A percentile compares a stretch with the other conserved stretches of the same genome.
Evolutionary conservation across 2,888 invertebrate genomes (phyloP).

Genomic region (Corbicula japonica): DNA sequence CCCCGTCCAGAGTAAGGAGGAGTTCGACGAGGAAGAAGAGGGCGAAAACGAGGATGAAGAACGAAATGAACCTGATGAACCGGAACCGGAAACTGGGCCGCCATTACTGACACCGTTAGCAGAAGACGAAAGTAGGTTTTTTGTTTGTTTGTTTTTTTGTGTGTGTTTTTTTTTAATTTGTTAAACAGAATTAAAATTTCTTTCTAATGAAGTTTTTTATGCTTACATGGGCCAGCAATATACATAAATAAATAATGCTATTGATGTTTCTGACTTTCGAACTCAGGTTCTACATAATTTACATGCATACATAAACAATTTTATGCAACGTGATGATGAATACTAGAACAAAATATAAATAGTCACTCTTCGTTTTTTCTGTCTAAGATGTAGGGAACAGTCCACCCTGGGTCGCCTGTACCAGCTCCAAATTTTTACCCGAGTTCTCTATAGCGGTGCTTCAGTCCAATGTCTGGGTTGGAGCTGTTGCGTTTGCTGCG

Average conservation of each 20-base stretch:
- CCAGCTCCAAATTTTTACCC: conserved; percentile 89
- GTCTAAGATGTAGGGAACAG: conserved; percentile 87
- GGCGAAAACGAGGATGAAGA: conserved; percentile 88
- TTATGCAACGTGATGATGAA: too few relatives aligned
- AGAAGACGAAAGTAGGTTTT: conserved; percentile 88
- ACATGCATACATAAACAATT: too few relatives aligned
- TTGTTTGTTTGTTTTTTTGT: conserved; percentile 11
- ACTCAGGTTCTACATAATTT: too few relatives aligned
- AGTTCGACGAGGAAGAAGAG: conserved; percentile 69
- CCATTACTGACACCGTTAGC: conserved; percentile 90
- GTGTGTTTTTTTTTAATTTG: not conserved
- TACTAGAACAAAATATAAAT: too few relatives aligned
- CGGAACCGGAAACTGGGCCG: conserved; percentile 89
- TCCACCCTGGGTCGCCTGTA: conserved; percentile 90
- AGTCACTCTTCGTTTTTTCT: not conserved
- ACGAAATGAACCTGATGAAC: conserved; percentile 87
- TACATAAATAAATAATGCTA: too few relatives aligned
- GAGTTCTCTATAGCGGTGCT: conserved; percentile 90
- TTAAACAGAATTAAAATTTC: not conserved
- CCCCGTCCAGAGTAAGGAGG: conserved; percentile 85
- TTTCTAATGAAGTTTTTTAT: not conserved
- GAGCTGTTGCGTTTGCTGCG: conserved; percentile 91
- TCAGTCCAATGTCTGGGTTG: conserved; percentile 93
- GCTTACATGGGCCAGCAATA: not conserved
- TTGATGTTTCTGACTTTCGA: too few relatives aligned